Evolutionary conservation across 2,888 invertebrate species (phyloP), one percentile per base, ranked within the genome.

Genomic region (Diachrysia chrysitis): DNA sequence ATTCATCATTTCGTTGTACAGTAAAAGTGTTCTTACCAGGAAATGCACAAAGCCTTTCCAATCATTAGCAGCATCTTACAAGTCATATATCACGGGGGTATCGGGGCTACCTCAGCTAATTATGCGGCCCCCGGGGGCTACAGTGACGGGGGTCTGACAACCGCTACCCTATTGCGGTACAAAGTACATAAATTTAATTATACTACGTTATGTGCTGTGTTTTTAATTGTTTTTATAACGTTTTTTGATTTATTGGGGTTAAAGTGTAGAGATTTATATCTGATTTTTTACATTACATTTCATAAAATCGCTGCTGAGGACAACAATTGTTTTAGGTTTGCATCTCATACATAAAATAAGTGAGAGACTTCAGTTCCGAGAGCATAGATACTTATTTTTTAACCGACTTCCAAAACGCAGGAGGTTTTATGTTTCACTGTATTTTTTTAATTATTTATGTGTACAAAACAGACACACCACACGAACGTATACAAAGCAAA

Each of bases 131-230:
- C 61, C 16, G 29, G 61, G 65, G 58, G 19, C 63, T 23, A 25
- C 51, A 46, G 55, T 79, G 78, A 80, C 69, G 58, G 65, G 58
- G 78, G 78, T 79, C 73, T 77, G 78, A 80, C 78, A 66, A 6
- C 42, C 23, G 42, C 23, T 17, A 42, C 48, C 42, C 29, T 14
- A 55, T 51, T 51, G 37, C 56, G 51, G 48, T 59, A 62, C 62
- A 35, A 66, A 73, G 60, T 66, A 73, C 42, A 71, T 73, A 76
- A 76, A 73, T 73, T 73, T 63, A 73, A 76, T 73, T 76, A 76
- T 63, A 59, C 53, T 51, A 55, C 55, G 65, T 66, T 75, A 58
- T 76, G 76, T 76, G 66, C 60, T 60, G 58, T 51, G 5, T 17
- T 69, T 69, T 61, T 61, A 37, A 58, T 64, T 60, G 75, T 69